Base-by-base conservation (phyloP, 2,888 invertebrate species). In the Eristalis intricaria region DNA sequence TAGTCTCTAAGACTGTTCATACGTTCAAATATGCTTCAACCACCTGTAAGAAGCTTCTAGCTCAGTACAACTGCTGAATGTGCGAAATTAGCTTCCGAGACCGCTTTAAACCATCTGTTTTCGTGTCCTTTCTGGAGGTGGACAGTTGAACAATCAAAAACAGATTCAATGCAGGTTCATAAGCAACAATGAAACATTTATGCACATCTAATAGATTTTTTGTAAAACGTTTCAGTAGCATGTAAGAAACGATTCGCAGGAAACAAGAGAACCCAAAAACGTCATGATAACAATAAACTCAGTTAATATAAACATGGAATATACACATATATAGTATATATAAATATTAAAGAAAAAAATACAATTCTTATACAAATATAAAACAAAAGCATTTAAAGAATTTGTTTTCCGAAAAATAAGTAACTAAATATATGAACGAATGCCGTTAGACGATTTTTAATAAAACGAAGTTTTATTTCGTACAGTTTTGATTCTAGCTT, bases 361-460 rank as follows among this genome's bases (percentile, higher is more conserved):
- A 29, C 74, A 64, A 50, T 69, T 68, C 68, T 77, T 77, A 43
- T 63, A 56, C 58, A 29, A 71, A 60, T 29, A 26, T 60, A 66
- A 43, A 38, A 7, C 7, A 43, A 60, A 77, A 23, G 71, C 79
- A 79, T 79, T 73, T 79, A 66, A 79, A 61, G 40, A 60, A 66
- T 63, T 70, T 71, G 29, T 71, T 78, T 73, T 40, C 71, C 35
- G n/a, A 22, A 32, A 60, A 23, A 79, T 66, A 60, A 65, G 32
- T n/a, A 79, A 73, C 73, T 58, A 79, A 68, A 71, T 73, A 73
- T 73, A 63, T 79, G 71, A 73, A 71, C 71, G 66, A 79, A 70
- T 78, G 64, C 56, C 63, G 70, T 78, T 70, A 70, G 64, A 78
- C 68, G 69, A 78, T 78, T 63, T 78, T 70, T 78, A 63, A 68